Conservation (phyloP, 2,113 vertebrate genomes). For the Paedocypris sp. region DNA sequence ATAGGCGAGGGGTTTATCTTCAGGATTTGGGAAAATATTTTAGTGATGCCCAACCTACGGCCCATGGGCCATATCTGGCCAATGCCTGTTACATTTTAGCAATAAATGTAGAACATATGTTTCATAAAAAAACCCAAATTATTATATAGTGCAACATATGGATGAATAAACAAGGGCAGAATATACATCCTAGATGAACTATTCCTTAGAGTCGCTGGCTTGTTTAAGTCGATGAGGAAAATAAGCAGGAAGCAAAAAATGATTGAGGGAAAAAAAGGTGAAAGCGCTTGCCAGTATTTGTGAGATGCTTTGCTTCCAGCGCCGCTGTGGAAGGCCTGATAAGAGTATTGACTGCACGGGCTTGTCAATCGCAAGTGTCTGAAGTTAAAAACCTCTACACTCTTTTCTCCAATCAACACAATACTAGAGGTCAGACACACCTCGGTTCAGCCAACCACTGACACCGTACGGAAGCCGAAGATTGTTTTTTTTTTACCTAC, state of each 20-base stretch:
- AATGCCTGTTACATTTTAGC: no score
- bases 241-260: constrained; percentile 17
- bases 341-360: constrained; percentile 49
- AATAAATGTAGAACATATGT: no score
- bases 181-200: not conserved
- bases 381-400: constrained; percentile 48
- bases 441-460: constrained; percentile 1
- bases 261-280: constrained; percentile 13
- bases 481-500: no score
- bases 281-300: constrained; percentile 9
- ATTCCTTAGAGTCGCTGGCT: constrained; percentile 20
- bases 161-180: not conserved
- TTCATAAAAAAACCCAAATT: no score
- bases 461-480: no score
- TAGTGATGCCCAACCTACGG: no score
- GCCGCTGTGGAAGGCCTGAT: constrained; percentile 56
- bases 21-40: no score
- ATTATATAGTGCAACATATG: not conserved
- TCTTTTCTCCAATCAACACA: constrained; percentile 50
- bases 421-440: constrained; percentile 41
- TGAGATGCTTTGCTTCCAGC: constrained; percentile 48
- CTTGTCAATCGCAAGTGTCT: constrained; percentile 51
- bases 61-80: no score
- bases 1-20: no score
- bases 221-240: constrained; percentile 17